Evolutionary conservation across 2,888 invertebrate species (phyloP), one percentile per base, ranked within the genome.

Genomic region (Monopis laevigella): DNA sequence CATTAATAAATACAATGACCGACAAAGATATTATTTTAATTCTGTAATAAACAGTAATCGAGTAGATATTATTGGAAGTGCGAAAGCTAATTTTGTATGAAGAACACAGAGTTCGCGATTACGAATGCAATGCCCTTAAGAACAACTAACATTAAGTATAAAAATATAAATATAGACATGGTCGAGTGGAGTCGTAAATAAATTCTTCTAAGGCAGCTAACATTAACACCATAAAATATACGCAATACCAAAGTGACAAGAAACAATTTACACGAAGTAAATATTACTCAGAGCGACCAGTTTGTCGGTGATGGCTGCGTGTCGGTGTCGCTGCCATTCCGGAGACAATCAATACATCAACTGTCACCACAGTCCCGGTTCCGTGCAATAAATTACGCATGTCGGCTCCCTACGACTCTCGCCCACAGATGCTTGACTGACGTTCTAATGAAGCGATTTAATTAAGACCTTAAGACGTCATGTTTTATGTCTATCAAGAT

Each of bases 381-480:
- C 19, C 39, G 26, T 39, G 39, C 39, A 17, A 39, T 39, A 39
- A 39, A 39, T 39, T 39, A 39, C 39, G 39, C 39, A 17, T 27
- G 39, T 39, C 39, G n/a, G 17, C n/a, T 39, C 27, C n/a, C 39
- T 36, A 36, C 36, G 7, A 36, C 16, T 36, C 36, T 36, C 36
- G 21, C 36, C 10, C 21, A 21, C 36, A 36, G 36, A 36, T 36
- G 21, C 36, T 36, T 36, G 36, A 36, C 12, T 36, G 36, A 36
- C 36, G 21, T 36, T 21, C 21, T 36, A 21, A 36, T 21, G 36
- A 36, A 36, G 21, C 21, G 36, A 10, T 36, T 36, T 36, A 36
- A 36, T 36, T 36, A 36, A 36, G 36, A 27, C 27, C 3, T 5
- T 2, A 30, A 12, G 30, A 5, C 3, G 12, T 30, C n/a, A 11